Evolutionary conservation across 1,140 invertebrate species (phyloP).

Genomic region (Eueides isabella): DNA sequence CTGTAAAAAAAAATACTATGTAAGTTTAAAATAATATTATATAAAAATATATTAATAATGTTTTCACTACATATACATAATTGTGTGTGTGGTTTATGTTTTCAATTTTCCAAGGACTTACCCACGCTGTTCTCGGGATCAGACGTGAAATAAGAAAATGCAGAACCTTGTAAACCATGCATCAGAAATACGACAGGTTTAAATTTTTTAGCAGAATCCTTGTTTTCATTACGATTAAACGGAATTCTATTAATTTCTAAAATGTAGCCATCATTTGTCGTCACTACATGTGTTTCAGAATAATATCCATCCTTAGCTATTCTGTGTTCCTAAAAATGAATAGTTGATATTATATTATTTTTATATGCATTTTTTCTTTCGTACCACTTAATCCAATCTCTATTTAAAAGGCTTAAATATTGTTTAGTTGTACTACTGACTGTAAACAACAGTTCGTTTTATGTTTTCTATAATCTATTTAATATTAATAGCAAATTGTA

Average conservation of each 20-base stretch:
- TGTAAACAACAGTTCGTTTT: too few relatives aligned
- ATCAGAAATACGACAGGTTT: slow-evolving; percentile 83
- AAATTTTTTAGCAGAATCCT: neutral
- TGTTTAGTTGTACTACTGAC: too few relatives aligned
- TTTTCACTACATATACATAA: too few relatives aligned
- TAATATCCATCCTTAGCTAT: slow-evolving; percentile 36
- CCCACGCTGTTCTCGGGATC: slow-evolving; percentile 53
- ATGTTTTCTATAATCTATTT: too few relatives aligned
- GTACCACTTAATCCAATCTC: too few relatives aligned
- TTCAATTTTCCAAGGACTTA: slow-evolving; percentile 37
- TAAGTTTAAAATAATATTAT: neutral
- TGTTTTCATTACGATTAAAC: neutral
- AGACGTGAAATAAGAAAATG: slow-evolving; percentile 81
- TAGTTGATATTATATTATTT: neutral
- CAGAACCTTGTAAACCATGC: slow-evolving; percentile 85
- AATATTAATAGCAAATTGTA: too few relatives aligned
- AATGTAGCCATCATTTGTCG: slow-evolving; percentile 49
- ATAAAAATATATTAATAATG: neutral
- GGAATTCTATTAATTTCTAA: slow-evolving; percentile 48
- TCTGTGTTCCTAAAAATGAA: slow-evolving; percentile 30
- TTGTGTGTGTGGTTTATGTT: too few relatives aligned
- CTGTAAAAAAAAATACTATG: slow-evolving; percentile 61
- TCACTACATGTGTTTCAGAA: slow-evolving; percentile 42
- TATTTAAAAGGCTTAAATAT: too few relatives aligned
- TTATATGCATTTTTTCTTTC: too few relatives aligned